Conservation (phyloP, 2,113 vertebrate species). For the Gymnocephalus cernua region DNA sequence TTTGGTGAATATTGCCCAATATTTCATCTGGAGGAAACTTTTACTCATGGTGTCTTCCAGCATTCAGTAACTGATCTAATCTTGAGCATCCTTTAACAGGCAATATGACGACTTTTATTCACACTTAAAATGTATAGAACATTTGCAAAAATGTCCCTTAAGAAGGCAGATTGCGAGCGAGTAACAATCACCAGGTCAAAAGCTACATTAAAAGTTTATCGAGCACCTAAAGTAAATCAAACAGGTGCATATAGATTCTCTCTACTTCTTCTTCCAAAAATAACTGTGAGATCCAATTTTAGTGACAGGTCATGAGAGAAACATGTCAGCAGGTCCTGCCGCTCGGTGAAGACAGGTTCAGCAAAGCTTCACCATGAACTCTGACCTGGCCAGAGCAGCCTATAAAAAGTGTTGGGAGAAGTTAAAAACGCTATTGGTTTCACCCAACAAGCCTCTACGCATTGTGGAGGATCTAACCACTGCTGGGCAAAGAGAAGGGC, state of each 20-base stretch:
- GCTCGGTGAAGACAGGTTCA: slow-evolving; percentile 28
- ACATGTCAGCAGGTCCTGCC: slow-evolving; percentile 17
- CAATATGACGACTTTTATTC: neutral
- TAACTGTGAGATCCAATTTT: neutral
- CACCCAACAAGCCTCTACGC: slow-evolving; percentile 1
- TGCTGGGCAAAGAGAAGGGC: slow-evolving; percentile 14
- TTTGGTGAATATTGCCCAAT: slow-evolving; percentile 15
- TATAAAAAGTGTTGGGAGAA: slow-evolving; percentile 44
- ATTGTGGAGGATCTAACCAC: slow-evolving; percentile 11
- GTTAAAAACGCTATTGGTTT: slow-evolving; percentile 33
- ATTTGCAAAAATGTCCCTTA: too few species aligned
- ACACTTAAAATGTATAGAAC: neutral
- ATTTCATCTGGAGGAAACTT: slow-evolving; percentile 41
- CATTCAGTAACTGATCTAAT: neutral
- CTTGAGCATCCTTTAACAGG: neutral
- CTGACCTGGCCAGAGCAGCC: slow-evolving; percentile 30
- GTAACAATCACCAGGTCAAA: neutral
- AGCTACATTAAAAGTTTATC: neutral
- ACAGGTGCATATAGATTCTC: neutral
- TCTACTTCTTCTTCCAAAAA: neutral
- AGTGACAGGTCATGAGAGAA: neutral
- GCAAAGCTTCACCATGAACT: slow-evolving; percentile 63
- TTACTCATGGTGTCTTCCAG: neutral
- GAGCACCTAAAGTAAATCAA: neutral
- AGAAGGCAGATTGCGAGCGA: neutral